Percentiles rank a stretch among this genome's conserved stretches.
These are phyloP conservation scores for Drosophila tropicalis DNA, from an alignment of 1,140 invertebrate genomes.

Conservation along the genomic window DNA sequence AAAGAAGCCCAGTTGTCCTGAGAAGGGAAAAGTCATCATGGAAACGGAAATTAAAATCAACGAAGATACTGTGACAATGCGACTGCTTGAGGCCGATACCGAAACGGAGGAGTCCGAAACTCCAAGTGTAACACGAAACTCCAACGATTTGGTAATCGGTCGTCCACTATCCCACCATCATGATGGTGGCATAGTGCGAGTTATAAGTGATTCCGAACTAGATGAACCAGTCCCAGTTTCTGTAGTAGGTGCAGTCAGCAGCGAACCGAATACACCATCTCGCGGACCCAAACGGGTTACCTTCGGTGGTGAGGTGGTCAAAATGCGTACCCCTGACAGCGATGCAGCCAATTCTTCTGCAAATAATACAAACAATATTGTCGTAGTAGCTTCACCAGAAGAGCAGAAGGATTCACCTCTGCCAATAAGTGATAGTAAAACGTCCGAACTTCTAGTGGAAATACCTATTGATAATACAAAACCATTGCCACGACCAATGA, in stretches of 20 bases:
- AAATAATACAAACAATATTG: constrained; percentile 30
- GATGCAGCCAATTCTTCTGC: constrained; percentile 84
- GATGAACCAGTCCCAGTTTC: constrained; percentile 82
- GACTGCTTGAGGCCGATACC: constrained; percentile 88
- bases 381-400: background rate
- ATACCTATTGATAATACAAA: constrained; percentile 78
- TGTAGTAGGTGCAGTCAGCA: constrained; percentile 4
- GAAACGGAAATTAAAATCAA: constrained; percentile 92
- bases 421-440: constrained; percentile 23
- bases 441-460: constrained; percentile 59
- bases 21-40: constrained; percentile 86
- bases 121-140: constrained; percentile 74
- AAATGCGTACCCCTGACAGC: constrained; percentile 92
- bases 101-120: constrained; percentile 69
- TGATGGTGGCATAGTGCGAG: constrained; percentile 84
- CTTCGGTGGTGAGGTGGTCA: constrained; percentile 92
- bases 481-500: constrained; percentile 48
- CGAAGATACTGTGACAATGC: constrained; percentile 91
- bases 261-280: constrained; percentile 76
- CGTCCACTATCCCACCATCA: constrained; percentile 48
- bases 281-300: constrained; percentile 87
- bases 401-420: background rate
- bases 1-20: constrained; percentile 35
- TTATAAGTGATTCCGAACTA: constrained; percentile 85
- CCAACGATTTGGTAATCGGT: constrained; percentile 81